These are phyloP conservation scores for Parambassis ranga DNA, from an alignment of 2,797 vertebrate genomes.

Conservation along the genomic window DNA sequence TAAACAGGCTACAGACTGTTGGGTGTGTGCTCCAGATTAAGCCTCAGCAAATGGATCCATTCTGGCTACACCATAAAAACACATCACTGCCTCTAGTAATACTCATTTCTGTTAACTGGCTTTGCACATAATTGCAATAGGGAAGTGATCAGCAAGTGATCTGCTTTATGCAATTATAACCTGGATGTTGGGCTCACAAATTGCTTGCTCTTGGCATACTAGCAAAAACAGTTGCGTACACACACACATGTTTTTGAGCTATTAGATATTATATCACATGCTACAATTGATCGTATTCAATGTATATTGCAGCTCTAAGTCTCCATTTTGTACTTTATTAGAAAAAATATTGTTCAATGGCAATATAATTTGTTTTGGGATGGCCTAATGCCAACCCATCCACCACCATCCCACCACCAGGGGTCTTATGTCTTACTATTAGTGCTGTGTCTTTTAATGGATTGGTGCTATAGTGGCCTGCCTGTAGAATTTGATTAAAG, in stretches of 20 bases:
- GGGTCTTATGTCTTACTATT: too few species aligned
- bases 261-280: neutral
- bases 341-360: neutral
- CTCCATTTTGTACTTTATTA: neutral
- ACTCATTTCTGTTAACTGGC: neutral
- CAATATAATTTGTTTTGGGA: neutral
- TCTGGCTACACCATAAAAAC: slow-evolving; percentile 2
- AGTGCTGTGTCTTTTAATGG: neutral
- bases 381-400: neutral
- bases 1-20: neutral
- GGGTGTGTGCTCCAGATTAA: slow-evolving; percentile 2
- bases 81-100: neutral
- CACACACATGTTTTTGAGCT: neutral
- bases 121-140: neutral
- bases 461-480: neutral
- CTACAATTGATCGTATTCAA: too few species aligned
- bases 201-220: neutral
- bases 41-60: neutral
- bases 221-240: neutral
- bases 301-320: neutral
- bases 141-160: neutral
- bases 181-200: neutral
- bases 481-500: slow-evolving; percentile 21
- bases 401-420: neutral
- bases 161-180: neutral